These are phyloP conservation scores for Macrochelys suwanniensis DNA, from an alignment of 2,797 vertebrate genomes.

Conservation along the genomic window DNA sequence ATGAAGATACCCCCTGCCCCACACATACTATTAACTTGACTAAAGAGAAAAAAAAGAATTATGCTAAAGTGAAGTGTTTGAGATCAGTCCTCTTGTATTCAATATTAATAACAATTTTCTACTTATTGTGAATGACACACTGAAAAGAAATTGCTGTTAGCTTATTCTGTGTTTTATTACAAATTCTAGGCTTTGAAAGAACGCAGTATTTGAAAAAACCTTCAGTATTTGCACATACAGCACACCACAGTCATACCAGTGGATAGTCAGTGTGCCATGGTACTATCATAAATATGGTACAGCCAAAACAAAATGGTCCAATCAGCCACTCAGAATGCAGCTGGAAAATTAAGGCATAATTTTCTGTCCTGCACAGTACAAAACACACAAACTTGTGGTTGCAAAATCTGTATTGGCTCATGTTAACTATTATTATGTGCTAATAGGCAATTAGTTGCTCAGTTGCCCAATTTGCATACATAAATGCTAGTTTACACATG, in stretches of 20 bases:
- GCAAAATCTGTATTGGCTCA: background rate
- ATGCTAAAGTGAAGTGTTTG: background rate
- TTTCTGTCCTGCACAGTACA: background rate
- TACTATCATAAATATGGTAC: background rate
- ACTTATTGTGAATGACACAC: background rate
- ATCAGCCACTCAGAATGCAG: background rate
- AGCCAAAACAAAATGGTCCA: background rate
- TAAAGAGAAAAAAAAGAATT: background rate
- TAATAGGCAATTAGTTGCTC: background rate
- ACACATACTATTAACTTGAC: background rate
- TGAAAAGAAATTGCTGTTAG: background rate
- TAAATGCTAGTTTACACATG: background rate
- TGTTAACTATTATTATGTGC: background rate
- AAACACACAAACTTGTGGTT: background rate
- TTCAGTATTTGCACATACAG: background rate
- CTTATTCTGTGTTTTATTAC: background rate
- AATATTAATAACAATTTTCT: background rate
- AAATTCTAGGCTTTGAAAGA: background rate
- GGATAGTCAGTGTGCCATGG: background rate
- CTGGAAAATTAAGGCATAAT: background rate
- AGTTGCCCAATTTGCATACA: background rate
- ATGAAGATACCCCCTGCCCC: background rate
- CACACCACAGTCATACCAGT: background rate
- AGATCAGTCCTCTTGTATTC: background rate
- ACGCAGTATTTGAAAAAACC: background rate